A percentile compares a stretch with the other conserved stretches of the same genome.
These are phyloP conservation scores for Agrenia bidenticulata DNA, from an alignment of 2,888 invertebrate species.

Conservation along the genomic window DNA sequence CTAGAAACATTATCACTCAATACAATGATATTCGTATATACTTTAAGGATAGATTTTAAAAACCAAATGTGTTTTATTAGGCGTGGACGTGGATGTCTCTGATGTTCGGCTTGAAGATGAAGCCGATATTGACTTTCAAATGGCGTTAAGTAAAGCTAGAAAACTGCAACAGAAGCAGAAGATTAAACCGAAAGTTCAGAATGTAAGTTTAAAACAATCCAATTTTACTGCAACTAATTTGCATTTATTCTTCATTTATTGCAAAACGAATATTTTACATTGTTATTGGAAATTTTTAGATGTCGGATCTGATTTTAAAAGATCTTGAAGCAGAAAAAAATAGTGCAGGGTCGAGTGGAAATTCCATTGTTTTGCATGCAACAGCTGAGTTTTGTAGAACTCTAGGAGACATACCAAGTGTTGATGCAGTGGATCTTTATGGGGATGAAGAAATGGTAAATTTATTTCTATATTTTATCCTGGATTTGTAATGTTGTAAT, in stretches of 20 bases:
- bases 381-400: slow-evolving; percentile 97
- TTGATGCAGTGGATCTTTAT: slow-evolving; percentile 84
- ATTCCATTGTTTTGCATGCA: slow-evolving; percentile 78
- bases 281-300: slow-evolving; percentile 2
- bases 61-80: slow-evolving; percentile 17
- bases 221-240: background rate
- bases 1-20: no score
- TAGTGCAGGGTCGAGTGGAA: no score
- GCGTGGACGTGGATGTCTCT: slow-evolving; percentile 56
- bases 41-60: background rate
- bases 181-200: slow-evolving; percentile 38
- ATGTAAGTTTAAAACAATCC: slow-evolving; percentile 5
- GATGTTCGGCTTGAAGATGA: slow-evolving; percentile 69
- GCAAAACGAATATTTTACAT: background rate
- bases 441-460: slow-evolving; percentile 66
- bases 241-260: no score
- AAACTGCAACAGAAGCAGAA: slow-evolving; percentile 65
- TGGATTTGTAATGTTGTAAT: no score
- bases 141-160: slow-evolving; percentile 71
- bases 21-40: background rate
- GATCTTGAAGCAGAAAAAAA: slow-evolving; percentile 19
- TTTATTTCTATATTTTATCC: no score
- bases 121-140: slow-evolving; percentile 66
- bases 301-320: slow-evolving; percentile 18
- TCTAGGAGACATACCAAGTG: slow-evolving; percentile 91